Evolutionary conservation across 1,140 invertebrate genomes (phyloP).

Genomic region (Neuroterus valhalla): DNA sequence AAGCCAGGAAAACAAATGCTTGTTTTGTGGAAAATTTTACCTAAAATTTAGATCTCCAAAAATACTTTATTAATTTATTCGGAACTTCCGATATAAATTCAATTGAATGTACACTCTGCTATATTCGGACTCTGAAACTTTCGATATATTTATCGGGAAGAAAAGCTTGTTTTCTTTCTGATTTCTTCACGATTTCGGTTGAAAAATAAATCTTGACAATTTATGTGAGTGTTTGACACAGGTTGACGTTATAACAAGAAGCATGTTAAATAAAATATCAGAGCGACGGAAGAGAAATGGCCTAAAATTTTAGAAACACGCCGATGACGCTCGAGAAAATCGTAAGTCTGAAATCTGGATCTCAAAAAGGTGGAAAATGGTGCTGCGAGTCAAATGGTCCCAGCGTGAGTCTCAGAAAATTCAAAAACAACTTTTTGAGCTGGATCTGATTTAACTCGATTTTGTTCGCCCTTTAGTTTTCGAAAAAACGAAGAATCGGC

Average conservation of each 20-base stretch:
- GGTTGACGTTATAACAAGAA: neutral
- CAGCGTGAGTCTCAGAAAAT: neutral
- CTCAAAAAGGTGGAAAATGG: slow-evolving; percentile 21
- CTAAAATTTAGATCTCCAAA: too few species aligned
- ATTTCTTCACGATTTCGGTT: neutral
- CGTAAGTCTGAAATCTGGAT: slow-evolving; percentile 12
- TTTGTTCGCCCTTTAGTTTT: neutral
- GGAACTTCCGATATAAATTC: neutral
- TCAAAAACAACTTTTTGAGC: neutral
- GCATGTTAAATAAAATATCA: neutral
- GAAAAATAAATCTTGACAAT: neutral
- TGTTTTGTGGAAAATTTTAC: too few species aligned
- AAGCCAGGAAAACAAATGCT: neutral
- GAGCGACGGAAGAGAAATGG: neutral
- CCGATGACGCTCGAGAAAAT: neutral
- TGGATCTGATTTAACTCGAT: neutral
- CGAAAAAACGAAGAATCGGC: neutral
- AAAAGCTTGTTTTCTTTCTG: neutral
- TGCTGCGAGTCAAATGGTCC: neutral
- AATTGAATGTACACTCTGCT: neutral
- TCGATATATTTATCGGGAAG: neutral
- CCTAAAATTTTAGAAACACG: neutral
- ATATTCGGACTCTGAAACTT: neutral
- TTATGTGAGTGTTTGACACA: neutral
- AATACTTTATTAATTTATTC: neutral